Evolutionary conservation across 1,140 invertebrate genomes (phyloP), one percentile per base, ranked within the genome.

Genomic region (Drosophila simulans): DNA sequence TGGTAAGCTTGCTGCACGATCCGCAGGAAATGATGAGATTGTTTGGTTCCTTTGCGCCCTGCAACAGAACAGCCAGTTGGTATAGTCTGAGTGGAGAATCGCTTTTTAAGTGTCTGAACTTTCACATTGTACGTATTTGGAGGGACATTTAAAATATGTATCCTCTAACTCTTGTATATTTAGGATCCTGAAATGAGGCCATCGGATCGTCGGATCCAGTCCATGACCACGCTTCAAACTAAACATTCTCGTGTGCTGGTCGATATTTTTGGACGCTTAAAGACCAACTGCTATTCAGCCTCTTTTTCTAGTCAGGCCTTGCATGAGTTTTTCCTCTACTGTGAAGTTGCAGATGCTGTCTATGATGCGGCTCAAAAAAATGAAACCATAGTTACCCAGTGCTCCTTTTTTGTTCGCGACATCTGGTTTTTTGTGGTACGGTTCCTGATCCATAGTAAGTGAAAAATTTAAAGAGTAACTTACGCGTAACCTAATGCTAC

Each of bases 341-440:
- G 71, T 20, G 43, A 42, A 22, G 54, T 91, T 2, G 77, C 83
- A 1, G 75, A 91, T 59, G 79, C 80, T 15, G 55, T 81, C 1
- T 63, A 79, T 15, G 82, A 91, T 17, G 49, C 54, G 5, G 11
- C 20, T 2, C 2, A 59, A 17, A 37, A 56, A n/a, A 4, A 13
- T 15, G 31, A 15, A 0, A 48, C 39, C 5, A 40, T 25, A 10
- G 22, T 52, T 5, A 8, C 11, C 1, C 22, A 48, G 1, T 55
- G 69, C 10, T 68, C 51, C 1, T 89, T 68, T 17, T 91, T 89
- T 63, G 53, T 83, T 25, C 63, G 57, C 2, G 89, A 91, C 20
- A 70, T 66, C 46, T 80, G 85, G 73, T 85, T 66, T 15, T 91
- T 91, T 63, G 42, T 85, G 1, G 69, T 71, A 27, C 59, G 71